Conservation (phyloP, 2,113 vertebrate genomes). For the Thunnus thynnus region DNA sequence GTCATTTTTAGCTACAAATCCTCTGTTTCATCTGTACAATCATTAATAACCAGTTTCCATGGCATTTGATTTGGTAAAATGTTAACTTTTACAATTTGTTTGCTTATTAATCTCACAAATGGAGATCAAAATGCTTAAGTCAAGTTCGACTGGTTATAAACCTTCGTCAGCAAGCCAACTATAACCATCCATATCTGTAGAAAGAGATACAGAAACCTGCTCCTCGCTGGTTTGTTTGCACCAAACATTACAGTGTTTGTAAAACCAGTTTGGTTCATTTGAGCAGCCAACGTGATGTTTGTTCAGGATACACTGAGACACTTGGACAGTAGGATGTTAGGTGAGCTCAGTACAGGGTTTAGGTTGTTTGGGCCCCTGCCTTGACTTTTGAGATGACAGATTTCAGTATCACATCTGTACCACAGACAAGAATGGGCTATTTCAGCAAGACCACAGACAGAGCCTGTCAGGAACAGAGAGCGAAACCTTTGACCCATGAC, state of each 20-base stretch:
- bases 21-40: neutral
- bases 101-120: too few species aligned
- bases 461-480: constrained; percentile 17
- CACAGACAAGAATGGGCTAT: neutral
- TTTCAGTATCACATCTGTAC: constrained; percentile 17
- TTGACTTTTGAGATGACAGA: neutral
- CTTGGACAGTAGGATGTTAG: neutral
- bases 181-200: neutral
- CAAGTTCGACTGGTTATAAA: too few species aligned
- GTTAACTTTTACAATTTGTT: too few species aligned
- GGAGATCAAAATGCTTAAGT: too few species aligned
- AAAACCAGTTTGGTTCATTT: neutral
- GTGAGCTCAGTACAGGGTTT: neutral
- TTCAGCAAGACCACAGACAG: neutral
- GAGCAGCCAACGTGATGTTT: neutral
- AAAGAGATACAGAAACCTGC: neutral
- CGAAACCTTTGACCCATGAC: constrained; percentile 10
- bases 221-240: constrained; percentile 5
- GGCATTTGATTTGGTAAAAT: too few species aligned
- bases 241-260: constrained; percentile 19
- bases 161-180: neutral
- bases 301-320: constrained; percentile 7
- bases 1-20: neutral
- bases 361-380: neutral
- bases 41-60: neutral